Evolutionary conservation across 1,140 invertebrate genomes (phyloP), one percentile per base, ranked within the genome.

Genomic region (Piezodorus guildinii): DNA sequence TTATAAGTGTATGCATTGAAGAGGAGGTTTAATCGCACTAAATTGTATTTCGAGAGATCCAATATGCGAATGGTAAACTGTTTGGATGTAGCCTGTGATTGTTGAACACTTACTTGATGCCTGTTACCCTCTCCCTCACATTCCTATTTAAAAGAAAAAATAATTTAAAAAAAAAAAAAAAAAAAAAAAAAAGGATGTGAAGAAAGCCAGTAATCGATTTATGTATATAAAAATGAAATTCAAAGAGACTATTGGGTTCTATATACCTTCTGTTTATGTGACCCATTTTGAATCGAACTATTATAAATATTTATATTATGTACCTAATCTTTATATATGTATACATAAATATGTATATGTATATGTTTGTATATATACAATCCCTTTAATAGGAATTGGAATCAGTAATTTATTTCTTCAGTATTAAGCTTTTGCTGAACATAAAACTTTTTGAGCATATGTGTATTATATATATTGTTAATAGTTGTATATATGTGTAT

Each of bases 371-470:
- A 39, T 39, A 39, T 39, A 39, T 39, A 39, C 46, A 49, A 49
- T 21, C 46, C 21, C n/a, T 49, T 23, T 16, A 23, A 23, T 56
- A 56, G 23, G 23, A 21, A 56, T 19, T 56, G 52, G 46, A 56
- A 23, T 23, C 52, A 21, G 23, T 56, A 56, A 56, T 56, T 56
- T 56, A 56, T 56, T 56, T 56, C 52, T 56, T 56, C 52, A 56
- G 52, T 56, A 56, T 56, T 56, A 56, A 56, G 52, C 52, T 56
- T 56, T 56, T 56, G 52, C 52, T 23, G 52, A 56, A 56, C 19
- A 15, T 56, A 56, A 56, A 23, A 23, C 52, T 56, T 56, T 49
- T 25, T 16, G 52, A 56, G 52, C 23, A 56, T 56, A 17, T 49
- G 23, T 56, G 52, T 56, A 56, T 56, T 23, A 56, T 56, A 56